Conservation (phyloP, 2,113 vertebrate genomes). For the Suncus etruscus region DNA sequence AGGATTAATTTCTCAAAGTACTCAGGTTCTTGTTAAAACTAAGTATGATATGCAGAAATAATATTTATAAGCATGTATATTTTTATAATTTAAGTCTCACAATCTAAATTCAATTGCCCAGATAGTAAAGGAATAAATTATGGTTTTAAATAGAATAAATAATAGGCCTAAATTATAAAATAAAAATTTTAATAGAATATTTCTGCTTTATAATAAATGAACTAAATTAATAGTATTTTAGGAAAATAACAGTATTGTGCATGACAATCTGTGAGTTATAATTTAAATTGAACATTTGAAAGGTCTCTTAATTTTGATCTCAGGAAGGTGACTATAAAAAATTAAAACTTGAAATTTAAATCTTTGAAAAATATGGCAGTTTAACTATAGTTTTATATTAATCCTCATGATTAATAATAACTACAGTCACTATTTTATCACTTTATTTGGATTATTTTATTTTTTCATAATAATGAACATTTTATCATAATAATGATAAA, state of each 20-base stretch:
- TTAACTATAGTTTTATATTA: neutral
- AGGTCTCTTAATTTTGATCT: neutral
- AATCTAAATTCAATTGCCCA: neutral
- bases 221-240: neutral
- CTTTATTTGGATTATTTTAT: neutral
- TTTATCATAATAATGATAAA: too few species aligned
- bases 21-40: neutral
- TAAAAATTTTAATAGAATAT: constrained; percentile 9
- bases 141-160: neutral
- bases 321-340: neutral
- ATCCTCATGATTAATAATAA: neutral
- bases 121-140: neutral
- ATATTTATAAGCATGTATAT: neutral
- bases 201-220: neutral
- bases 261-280: neutral
- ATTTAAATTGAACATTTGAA: neutral
- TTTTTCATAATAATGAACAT: neutral
- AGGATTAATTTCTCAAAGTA: neutral
- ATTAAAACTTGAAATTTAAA: neutral
- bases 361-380: neutral
- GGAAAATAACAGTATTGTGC: neutral
- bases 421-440: neutral
- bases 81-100: neutral
- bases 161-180: neutral
- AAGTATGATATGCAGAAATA: neutral